These are phyloP conservation scores for Conistra vaccinii DNA, from an alignment of 2,888 invertebrate genomes.

Conservation along the genomic window DNA sequence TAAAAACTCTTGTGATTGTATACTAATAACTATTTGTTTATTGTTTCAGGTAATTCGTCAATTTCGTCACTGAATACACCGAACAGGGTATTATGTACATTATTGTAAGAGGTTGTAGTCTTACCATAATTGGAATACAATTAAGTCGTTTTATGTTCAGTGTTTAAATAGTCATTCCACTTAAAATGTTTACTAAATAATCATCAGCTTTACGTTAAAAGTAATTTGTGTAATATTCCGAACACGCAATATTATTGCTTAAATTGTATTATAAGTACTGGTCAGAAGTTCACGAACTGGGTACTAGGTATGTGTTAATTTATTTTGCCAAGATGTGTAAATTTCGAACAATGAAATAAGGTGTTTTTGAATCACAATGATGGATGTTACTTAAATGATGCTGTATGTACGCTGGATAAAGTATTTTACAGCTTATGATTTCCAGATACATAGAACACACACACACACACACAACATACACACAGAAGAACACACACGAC, in stretches of 20 bases:
- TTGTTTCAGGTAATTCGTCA: slow-evolving; percentile 58
- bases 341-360: slow-evolving; percentile 16
- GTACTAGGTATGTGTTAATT: slow-evolving; percentile 46
- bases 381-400: slow-evolving; percentile 2
- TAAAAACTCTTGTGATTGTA: background rate
- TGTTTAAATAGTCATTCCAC: slow-evolving; percentile 42
- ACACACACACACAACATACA: too few relatives aligned
- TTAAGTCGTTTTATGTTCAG: slow-evolving; percentile 46
- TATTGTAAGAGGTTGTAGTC: slow-evolving; percentile 25
- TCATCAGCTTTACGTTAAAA: slow-evolving; percentile 23
- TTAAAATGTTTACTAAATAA: slow-evolving; percentile 45
- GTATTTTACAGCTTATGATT: background rate
- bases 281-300: slow-evolving; percentile 49
- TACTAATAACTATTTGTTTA: slow-evolving; percentile 29
- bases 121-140: slow-evolving; percentile 46
- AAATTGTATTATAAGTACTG: slow-evolving; percentile 50
- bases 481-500: too few relatives aligned
- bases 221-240: slow-evolving; percentile 33
- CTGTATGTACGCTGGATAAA: background rate
- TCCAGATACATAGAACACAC: too few relatives aligned
- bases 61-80: slow-evolving; percentile 7
- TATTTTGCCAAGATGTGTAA: slow-evolving; percentile 32
- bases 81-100: slow-evolving; percentile 17
- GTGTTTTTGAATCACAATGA: background rate
- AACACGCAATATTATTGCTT: slow-evolving; percentile 51